Conservation (phyloP, 2,888 invertebrate genomes). For the Rhingia rostrata region DNA sequence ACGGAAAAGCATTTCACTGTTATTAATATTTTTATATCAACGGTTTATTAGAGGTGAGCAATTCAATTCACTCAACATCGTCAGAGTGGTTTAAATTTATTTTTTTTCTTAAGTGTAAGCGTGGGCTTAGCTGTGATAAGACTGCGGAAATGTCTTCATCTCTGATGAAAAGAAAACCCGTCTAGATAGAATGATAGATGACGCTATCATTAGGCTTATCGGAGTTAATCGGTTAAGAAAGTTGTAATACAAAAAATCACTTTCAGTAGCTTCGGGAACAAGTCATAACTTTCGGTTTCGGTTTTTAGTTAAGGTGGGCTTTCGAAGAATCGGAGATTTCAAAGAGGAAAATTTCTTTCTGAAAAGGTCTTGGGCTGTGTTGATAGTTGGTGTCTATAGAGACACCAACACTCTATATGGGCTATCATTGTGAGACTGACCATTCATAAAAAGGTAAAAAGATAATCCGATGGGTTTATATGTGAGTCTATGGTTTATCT, state of each 20-base stretch:
- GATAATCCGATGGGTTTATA: no score
- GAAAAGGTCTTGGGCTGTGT: no score
- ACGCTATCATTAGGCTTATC: conserved; percentile 39
- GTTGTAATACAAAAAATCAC: conserved; percentile 40
- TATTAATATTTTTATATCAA: conserved; percentile 46
- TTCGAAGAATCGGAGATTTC: neutral
- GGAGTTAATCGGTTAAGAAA: conserved; percentile 48
- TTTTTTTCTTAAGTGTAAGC: conserved; percentile 15
- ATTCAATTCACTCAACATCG: conserved; percentile 27
- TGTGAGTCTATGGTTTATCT: no score
- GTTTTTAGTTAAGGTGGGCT: neutral
- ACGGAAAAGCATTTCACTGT: conserved; percentile 8
- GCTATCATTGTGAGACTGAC: no score
- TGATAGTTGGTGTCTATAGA: no score
- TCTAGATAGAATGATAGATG: conserved; percentile 32
- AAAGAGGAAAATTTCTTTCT: neutral
- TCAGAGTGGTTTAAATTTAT: conserved; percentile 1
- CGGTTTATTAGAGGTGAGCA: conserved; percentile 40
- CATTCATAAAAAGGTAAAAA: no score
- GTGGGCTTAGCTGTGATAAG: conserved; percentile 28
- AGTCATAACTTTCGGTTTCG: conserved; percentile 31
- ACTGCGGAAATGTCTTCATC: conserved; percentile 45
- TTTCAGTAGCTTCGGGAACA: conserved; percentile 27
- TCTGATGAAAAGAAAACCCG: conserved; percentile 3
- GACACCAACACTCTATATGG: no score